Percentiles rank a stretch among this genome's conserved stretches.
Conservation (phyloP, 92 coral and sea anemone species). For the Hydrozoanthus gracilis region DNA sequence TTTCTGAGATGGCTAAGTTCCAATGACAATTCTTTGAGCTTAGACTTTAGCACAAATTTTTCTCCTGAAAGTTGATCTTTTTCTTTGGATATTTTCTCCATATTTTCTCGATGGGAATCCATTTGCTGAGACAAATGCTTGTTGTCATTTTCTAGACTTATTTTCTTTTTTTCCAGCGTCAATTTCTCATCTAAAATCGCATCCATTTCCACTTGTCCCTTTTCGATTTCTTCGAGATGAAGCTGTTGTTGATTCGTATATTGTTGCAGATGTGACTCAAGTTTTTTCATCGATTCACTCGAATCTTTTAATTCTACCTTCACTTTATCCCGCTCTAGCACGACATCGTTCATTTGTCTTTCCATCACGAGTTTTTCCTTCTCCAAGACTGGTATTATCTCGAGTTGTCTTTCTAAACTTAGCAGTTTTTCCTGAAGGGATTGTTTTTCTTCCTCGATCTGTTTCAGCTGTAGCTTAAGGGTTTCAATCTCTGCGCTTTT, state of each 20-base stretch:
- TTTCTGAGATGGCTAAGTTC: slow-evolving; percentile 70
- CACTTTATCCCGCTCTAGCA: slow-evolving; percentile 68
- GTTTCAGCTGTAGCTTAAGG: slow-evolving; percentile 67
- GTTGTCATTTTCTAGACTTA: slow-evolving; percentile 55
- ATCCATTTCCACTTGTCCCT: slow-evolving; percentile 54
- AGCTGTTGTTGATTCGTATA: slow-evolving; percentile 55
- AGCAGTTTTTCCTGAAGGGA: slow-evolving; percentile 60
- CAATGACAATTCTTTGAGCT: slow-evolving; percentile 48
- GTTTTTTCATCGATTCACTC: slow-evolving; percentile 45
- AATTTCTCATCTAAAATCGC: slow-evolving; percentile 55
- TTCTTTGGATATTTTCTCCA: slow-evolving; percentile 63
- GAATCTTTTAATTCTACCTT: slow-evolving; percentile 60
- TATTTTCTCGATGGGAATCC: slow-evolving; percentile 53
- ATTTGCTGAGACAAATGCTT: slow-evolving; percentile 49
- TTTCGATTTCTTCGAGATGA: slow-evolving; percentile 67
- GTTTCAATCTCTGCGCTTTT: slow-evolving; percentile 60
- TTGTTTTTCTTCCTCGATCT: slow-evolving; percentile 67
- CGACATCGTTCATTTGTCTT: slow-evolving; percentile 74
- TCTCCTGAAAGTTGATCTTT: slow-evolving; percentile 55
- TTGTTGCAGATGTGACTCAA: slow-evolving; percentile 55
- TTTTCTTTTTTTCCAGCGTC: slow-evolving; percentile 61
- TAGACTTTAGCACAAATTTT: slow-evolving; percentile 47
- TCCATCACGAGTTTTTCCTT: slow-evolving; percentile 83
- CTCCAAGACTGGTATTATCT: slow-evolving; percentile 77
- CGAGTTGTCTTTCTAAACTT: slow-evolving; percentile 65